phyloP scores from a whole-genome alignment of 2,113 vertebrate genomes.

The Seriola dumerili region DNA sequence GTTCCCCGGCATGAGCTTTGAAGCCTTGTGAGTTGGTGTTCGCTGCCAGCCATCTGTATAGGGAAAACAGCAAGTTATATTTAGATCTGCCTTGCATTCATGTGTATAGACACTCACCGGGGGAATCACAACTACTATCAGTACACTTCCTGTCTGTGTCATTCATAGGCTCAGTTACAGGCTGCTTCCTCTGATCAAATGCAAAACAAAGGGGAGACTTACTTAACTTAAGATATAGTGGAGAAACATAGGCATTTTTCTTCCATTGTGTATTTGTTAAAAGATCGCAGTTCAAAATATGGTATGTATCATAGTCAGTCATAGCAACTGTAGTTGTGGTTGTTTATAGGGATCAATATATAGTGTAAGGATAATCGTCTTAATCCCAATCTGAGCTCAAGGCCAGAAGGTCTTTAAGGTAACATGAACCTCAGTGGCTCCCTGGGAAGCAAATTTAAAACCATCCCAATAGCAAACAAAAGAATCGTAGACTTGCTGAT shows the following conservation, averaged over 20 bases:
- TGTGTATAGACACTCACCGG: conserved; percentile 36
- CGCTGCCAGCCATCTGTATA: conserved; percentile 57
- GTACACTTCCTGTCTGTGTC: conserved; percentile 47
- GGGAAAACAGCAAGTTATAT: conserved; percentile 49
- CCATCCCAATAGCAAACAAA: conserved; percentile 38
- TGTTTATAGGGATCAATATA: background rate
- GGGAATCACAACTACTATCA: conserved; percentile 43
- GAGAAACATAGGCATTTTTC: background rate
- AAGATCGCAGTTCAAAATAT: background rate
- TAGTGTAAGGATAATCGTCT: background rate
- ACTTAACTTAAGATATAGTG: background rate
- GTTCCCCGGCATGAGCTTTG: conserved; percentile 53
- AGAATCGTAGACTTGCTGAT: conserved; percentile 22
- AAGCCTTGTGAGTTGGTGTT: conserved; percentile 48
- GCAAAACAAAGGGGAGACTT: background rate
- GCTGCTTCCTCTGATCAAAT: conserved; percentile 25
- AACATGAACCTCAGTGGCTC: conserved; percentile 21
- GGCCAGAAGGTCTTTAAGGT: conserved; percentile 1
- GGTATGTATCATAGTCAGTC: background rate
- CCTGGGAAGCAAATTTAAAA: conserved; percentile 47
- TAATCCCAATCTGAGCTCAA: conserved; percentile 12
- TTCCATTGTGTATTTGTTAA: background rate
- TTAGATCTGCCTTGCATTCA: conserved; percentile 48
- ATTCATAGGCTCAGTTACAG: conserved; percentile 15
- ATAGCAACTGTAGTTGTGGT: background rate